Conservation (phyloP, 92 coral and sea anemone species). For the Porites evermanni region DNA sequence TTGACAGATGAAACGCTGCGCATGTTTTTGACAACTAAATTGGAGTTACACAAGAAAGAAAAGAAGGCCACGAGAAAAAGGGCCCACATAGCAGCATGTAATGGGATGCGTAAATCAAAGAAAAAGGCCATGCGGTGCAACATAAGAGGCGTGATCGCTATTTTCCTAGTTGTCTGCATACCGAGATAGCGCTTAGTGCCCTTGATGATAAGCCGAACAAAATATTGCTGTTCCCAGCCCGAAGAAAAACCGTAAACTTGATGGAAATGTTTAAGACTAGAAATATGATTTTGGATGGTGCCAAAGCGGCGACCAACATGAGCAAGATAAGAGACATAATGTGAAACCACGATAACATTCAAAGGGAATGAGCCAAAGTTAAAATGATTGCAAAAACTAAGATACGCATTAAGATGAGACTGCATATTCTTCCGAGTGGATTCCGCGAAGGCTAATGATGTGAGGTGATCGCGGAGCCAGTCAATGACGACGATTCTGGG, state of each 20-base stretch:
- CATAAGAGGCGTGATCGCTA: too few species aligned
- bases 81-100: too few species aligned
- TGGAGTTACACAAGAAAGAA: too few species aligned
- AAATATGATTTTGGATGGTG: not conserved
- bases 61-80: too few species aligned
- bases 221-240: too few species aligned
- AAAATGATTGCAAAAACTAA: not conserved
- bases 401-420: not conserved
- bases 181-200: too few species aligned
- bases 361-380: not conserved
- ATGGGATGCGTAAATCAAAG: too few species aligned
- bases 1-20: too few species aligned
- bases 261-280: constrained; percentile 2
- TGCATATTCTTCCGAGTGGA: constrained; percentile 11
- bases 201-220: too few species aligned
- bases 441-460: not conserved
- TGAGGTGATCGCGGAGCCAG: not conserved
- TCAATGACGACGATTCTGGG: not conserved
- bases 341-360: not conserved
- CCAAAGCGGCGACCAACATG: constrained; percentile 1
- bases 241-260: not conserved
- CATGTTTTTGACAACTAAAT: too few species aligned
- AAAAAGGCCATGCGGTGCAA: too few species aligned
- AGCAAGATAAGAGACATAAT: not conserved
- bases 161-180: too few species aligned